These are phyloP conservation scores for Nephrotoma flavescens DNA, from an alignment of 2,888 invertebrate species.

Conservation along the genomic window DNA sequence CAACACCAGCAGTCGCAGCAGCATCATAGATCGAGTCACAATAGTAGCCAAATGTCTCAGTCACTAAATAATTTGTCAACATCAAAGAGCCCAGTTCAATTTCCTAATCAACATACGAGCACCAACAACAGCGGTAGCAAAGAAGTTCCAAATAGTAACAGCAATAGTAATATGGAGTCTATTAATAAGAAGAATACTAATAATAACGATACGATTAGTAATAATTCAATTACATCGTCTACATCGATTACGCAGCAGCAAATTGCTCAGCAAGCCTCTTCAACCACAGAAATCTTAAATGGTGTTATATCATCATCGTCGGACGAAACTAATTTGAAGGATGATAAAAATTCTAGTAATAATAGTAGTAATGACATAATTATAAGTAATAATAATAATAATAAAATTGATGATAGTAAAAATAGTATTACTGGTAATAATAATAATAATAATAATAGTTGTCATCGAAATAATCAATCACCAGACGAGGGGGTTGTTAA, in stretches of 20 bases:
- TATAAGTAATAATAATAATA: slow-evolving; percentile 1
- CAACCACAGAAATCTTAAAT: neutral
- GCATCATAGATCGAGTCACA: neutral
- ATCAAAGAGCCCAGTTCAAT: neutral
- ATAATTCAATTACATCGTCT: slow-evolving; percentile 12
- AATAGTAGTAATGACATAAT: neutral
- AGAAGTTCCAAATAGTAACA: neutral
- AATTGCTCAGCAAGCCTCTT: slow-evolving; percentile 1
- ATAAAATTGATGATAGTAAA: slow-evolving; percentile 3
- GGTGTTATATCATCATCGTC: slow-evolving; percentile 5
- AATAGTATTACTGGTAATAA: neutral
- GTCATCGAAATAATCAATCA: slow-evolving; percentile 2
- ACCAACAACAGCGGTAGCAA: neutral
- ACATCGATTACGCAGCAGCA: slow-evolving; percentile 5
- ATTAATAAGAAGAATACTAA: neutral
- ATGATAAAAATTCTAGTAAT: neutral
- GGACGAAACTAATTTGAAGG: neutral
- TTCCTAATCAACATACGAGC: neutral
- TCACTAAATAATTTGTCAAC: neutral
- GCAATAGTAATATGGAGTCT: neutral
- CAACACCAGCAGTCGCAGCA: neutral
- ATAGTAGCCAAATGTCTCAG: neutral
- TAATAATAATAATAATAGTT: slow-evolving; percentile 1
- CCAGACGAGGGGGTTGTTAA: neutral
- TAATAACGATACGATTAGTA: neutral